Evolutionary conservation across 2,113 vertebrate genomes (phyloP), one percentile per base, ranked within the genome.

Genomic region (Limnothrissa miodon): DNA sequence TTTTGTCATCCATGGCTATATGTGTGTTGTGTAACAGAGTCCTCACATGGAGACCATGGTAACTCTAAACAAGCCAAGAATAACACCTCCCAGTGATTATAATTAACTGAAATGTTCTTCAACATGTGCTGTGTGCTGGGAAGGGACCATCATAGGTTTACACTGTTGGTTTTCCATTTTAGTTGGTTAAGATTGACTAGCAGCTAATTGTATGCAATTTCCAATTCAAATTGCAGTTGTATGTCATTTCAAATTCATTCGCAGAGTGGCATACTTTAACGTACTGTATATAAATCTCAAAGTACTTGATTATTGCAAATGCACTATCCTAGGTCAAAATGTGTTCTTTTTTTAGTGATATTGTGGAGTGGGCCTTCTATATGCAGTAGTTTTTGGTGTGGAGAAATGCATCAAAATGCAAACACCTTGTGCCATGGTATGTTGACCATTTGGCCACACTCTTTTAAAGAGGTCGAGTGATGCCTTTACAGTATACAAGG

Each of bases 11-110:
- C 13, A 6, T 17, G 29, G 33, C 66, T 36, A 53, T 59, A 56
- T 59, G 53, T 51, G 2, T 53, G 46, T 81, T 59, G 48, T 44
- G 48, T 81, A 42, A 62, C 46, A 23, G 51, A 44, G 51, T 39
- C 33, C 39, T 19, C 80, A 23, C n/a, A 13, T 29, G 15, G 80
- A 56, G 10, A 13, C 48, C 80, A 81, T 81, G 80, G 51, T 19
- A 81, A 56, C 80, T 11, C 33, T 62, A 62, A 81, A 81, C 48
- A 81, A 59, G 80, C 15, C 45, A 51, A 74, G 66, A 74, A 74
- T 74, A 74, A 74, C 33, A 74, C 17, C 13, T 36, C 25, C 66
- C 9, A 33, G 29, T 39, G 13, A 74, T 74, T 74, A 70, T 70
- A 74, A 39, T 39, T 36, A 74, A 74, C 33, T 74, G 29, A 74